Conservation (phyloP, 2,888 invertebrate species). For the Stratiomys singularior region DNA sequence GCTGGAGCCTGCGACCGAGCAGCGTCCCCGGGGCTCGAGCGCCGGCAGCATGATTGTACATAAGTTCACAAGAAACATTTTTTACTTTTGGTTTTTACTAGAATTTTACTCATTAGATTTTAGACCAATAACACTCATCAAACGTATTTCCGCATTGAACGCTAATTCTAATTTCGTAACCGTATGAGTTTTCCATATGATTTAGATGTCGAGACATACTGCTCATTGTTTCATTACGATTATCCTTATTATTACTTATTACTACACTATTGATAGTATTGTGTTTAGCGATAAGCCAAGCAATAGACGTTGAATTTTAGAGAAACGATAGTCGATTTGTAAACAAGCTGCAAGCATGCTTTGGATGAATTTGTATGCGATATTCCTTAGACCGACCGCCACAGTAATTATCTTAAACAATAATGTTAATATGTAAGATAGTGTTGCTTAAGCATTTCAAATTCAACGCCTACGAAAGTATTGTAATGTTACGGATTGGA, state of each 20-base stretch:
- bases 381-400: background rate
- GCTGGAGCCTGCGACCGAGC: background rate
- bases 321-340: background rate
- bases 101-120: slow-evolving; percentile 38
- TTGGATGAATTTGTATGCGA: background rate
- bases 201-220: slow-evolving; percentile 16
- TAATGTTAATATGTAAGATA: slow-evolving; percentile 20
- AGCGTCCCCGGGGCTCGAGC: background rate
- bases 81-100: background rate
- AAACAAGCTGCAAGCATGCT: slow-evolving; percentile 21
- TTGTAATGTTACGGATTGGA: background rate
- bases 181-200: slow-evolving; percentile 6
- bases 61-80: slow-evolving; percentile 24
- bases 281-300: slow-evolving; percentile 5
- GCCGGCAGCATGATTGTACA: slow-evolving; percentile 9
- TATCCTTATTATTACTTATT: too few relatives aligned
- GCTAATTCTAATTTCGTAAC: slow-evolving; percentile 16
- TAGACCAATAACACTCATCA: slow-evolving; percentile 30
- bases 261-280: background rate
- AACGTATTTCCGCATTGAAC: slow-evolving; percentile 22
- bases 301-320: slow-evolving; percentile 14
- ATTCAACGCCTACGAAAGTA: slow-evolving; percentile 32
- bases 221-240: slow-evolving; percentile 8
- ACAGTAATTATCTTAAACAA: background rate
- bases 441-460: slow-evolving; percentile 15